These are phyloP conservation scores for Sceloporus tristichus DNA, from an alignment of 2,113 vertebrate genomes.

Conservation along the genomic window DNA sequence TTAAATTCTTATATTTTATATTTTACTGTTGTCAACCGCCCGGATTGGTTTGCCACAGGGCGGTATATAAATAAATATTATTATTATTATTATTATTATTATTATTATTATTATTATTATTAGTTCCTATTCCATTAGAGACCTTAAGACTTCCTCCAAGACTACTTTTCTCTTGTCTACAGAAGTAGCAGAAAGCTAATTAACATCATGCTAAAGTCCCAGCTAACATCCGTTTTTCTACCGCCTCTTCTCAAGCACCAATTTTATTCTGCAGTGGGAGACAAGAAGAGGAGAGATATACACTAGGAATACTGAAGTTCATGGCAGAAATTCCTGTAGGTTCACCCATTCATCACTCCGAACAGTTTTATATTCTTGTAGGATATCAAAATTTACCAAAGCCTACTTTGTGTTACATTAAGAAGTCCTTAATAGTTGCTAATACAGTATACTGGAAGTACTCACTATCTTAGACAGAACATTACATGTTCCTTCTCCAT, in stretches of 20 bases:
- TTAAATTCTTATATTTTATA: no score
- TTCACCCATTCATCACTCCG: not conserved
- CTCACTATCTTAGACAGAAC: conserved; percentile 25
- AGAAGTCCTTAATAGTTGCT: not conserved
- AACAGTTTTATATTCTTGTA: not conserved
- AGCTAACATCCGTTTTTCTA: not conserved
- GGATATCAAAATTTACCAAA: not conserved
- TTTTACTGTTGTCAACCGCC: no score
- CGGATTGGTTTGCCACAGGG: no score
- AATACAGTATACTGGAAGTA: not conserved
- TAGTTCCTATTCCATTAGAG: not conserved
- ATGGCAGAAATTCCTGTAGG: not conserved
- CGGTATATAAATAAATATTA: no score
- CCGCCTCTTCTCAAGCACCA: not conserved
- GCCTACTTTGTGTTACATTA: not conserved
- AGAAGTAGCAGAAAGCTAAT: not conserved
- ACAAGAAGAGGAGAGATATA: not conserved
- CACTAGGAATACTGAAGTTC: not conserved
- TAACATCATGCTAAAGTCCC: not conserved
- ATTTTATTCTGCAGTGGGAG: no score
- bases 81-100: no score
- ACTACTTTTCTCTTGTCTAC: not conserved
- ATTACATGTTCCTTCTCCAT: conserved; percentile 9
- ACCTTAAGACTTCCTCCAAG: not conserved
- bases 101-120: no score